Percentiles rank a stretch among this genome's conserved stretches.
Conservation (phyloP, 2,888 invertebrate species). For the Eulithis prunata region DNA sequence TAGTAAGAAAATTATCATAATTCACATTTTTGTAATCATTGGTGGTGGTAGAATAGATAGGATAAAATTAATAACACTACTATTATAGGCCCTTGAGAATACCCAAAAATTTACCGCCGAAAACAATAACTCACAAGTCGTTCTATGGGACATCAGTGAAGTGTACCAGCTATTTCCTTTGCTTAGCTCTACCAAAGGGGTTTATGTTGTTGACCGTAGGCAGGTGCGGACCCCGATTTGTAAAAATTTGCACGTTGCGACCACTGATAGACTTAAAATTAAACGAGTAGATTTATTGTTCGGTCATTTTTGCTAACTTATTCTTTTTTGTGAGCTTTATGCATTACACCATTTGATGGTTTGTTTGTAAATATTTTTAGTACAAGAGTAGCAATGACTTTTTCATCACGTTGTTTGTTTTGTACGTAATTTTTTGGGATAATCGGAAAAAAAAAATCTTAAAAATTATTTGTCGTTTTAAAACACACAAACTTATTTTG, state of each 20-base stretch:
- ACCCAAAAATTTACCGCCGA: no score
- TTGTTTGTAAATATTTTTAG: not conserved
- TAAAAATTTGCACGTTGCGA: conserved; percentile 38
- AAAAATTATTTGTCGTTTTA: no score
- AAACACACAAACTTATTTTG: no score
- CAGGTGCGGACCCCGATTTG: conserved; percentile 59
- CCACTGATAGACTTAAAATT: not conserved
- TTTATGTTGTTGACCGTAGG: conserved; percentile 63
- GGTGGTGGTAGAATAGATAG: no score
- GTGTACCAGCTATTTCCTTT: conserved; percentile 8
- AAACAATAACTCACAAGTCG: no score
- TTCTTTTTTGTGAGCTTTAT: no score
- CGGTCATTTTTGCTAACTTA: no score
- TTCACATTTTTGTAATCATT: no score
- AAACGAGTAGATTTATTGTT: not conserved
- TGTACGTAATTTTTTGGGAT: no score
- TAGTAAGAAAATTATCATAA: not conserved
- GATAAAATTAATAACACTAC: no score
- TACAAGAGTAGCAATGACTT: not conserved
- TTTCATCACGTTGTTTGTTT: not conserved
- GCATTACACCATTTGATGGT: not conserved
- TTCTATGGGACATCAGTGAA: not conserved
- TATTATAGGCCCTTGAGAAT: no score
- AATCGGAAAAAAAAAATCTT: no score
- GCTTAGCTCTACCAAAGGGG: conserved; percentile 2